Evolutionary conservation across 2,888 invertebrate species (phyloP).

Genomic region (Tholera decimalis): DNA sequence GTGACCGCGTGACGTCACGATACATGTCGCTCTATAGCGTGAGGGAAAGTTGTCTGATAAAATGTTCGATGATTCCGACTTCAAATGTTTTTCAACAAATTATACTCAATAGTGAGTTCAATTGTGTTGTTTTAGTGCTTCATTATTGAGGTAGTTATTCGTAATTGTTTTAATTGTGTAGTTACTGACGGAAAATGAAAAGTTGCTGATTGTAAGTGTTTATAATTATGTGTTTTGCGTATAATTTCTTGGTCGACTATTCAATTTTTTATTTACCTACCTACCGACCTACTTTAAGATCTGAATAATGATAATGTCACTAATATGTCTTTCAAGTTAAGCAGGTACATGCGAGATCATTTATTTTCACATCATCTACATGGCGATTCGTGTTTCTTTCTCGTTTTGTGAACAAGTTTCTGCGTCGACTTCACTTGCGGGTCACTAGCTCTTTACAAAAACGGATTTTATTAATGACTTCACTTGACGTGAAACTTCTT

Average conservation of each 20-base stretch:
- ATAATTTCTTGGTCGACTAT: background rate
- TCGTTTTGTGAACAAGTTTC: constrained; percentile 55
- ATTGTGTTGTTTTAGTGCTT: constrained; percentile 42
- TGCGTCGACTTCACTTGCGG: constrained; percentile 28
- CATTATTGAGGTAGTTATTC: constrained; percentile 23
- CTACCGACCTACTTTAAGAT: background rate
- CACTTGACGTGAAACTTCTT: constrained; percentile 44
- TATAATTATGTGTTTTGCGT: background rate
- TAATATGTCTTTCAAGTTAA: constrained; percentile 11
- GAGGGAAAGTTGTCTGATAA: constrained; percentile 75
- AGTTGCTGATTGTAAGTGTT: background rate
- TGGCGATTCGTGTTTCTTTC: constrained; percentile 45
- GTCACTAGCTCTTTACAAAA: constrained; percentile 55
- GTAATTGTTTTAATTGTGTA: constrained; percentile 45
- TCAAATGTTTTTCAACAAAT: constrained; percentile 43
- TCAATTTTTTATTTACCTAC: background rate
- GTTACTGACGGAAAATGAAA: constrained; percentile 15
- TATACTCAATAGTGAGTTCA: constrained; percentile 19
- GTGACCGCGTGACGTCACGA: constrained; percentile 57
- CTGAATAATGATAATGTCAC: constrained; percentile 11
- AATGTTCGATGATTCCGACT: constrained; percentile 57
- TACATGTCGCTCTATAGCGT: constrained; percentile 71
- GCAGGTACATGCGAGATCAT: constrained; percentile 2
- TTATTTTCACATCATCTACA: constrained; percentile 45
- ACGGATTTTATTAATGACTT: constrained; percentile 45